Base-by-base conservation (phyloP, 2,888 invertebrate genomes). In the Cantharis flavilabris region DNA sequence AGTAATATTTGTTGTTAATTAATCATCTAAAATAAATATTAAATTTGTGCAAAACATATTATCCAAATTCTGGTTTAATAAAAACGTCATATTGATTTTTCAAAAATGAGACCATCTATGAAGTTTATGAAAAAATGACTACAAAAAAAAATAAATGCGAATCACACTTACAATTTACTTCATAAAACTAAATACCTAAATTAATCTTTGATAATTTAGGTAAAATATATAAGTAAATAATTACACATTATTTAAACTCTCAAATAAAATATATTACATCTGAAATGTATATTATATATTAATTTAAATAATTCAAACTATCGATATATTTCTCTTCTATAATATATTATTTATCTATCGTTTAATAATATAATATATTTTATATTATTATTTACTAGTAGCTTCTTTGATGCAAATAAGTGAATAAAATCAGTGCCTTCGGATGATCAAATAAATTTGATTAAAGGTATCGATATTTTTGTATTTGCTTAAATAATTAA, bases 401-500 rank as follows among this genome's bases (percentile, higher is more conserved):
- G 49, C 23, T 67, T 67, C 65, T 67, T 67, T 18, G 18, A n/a
- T 26, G 65, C 20, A 67, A 67, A 23, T 67, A 67, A 64, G 10
- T 23, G 18, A 64, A 67, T n/a, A 67, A 26, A 67, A 23, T 67
- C 65, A n/a, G 23, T 23, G 9, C 49, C 49, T 49, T 18, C 11
- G 13, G 28, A 70, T 69, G 33, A 69, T 30, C 16, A 14, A 16
- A 28, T 69, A 14, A n/a, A 28, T 30, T 28, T 28, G n/a, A 16
- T 28, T 33, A 18, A 33, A 70, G 18, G 23, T 18, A 20, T 63
- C 70, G 26, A 70, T 28, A 62, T 62, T 30, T 18, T 23, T 70
- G 62, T 64, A 65, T 49, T 69, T 18, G 63, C 20, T 83, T 85
- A 87, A 80, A 87, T 87, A 74, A 87, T 86, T 76, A 88, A 84